phyloP scores from a whole-genome alignment of 2,888 invertebrate species.

The Actias luna region DNA sequence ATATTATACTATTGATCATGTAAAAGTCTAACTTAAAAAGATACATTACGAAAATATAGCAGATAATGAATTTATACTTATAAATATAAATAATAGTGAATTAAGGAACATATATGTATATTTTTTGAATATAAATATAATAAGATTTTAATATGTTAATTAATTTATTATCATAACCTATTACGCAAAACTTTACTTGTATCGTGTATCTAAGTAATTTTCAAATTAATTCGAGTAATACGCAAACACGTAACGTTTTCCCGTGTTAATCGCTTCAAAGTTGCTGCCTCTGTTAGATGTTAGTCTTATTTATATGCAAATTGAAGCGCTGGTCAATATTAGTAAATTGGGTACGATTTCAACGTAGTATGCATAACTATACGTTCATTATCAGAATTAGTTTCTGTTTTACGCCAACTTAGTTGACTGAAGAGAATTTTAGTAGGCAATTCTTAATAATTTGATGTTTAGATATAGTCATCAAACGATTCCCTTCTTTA shows the following conservation, averaged over 20 bases:
- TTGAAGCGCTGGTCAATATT: conserved; percentile 53
- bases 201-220: not conserved
- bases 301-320: conserved; percentile 53
- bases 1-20: too few species aligned
- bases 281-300: conserved; percentile 19
- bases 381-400: conserved; percentile 5
- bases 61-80: too few species aligned
- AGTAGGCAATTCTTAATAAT: not conserved
- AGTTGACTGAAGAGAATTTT: not conserved
- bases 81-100: too few species aligned
- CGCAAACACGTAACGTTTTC: conserved; percentile 24
- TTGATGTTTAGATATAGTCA: conserved; percentile 23
- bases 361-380: conserved; percentile 9
- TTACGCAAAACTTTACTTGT: not conserved
- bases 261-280: conserved; percentile 31
- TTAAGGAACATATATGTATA: too few species aligned
- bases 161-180: too few species aligned
- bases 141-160: too few species aligned
- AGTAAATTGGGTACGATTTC: conserved; percentile 41
- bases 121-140: too few species aligned
- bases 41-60: too few species aligned
- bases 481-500: not conserved
- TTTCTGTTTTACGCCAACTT: not conserved
- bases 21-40: too few species aligned
- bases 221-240: not conserved